Base-by-base conservation (phyloP, 2,797 vertebrate genomes). In the Coregonus suidteri region DNA sequence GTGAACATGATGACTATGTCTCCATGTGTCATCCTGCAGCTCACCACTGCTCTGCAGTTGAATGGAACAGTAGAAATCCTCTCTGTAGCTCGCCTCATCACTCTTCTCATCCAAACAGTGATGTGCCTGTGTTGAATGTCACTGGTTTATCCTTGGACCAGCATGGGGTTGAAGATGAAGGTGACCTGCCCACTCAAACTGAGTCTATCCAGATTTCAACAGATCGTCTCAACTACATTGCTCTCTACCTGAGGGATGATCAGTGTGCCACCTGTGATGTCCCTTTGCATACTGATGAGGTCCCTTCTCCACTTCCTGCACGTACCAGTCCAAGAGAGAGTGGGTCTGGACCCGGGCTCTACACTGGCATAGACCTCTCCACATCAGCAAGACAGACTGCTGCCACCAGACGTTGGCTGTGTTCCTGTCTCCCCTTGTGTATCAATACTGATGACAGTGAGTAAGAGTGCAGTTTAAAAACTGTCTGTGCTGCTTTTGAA, bases 1-100 rank as follows among this genome's bases (percentile, higher is more conserved):
- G 75, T 73, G 93, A 94, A 71, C 90, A 94, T 81, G 93, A 89
- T 62, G 95, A 96, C 69, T 95, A 95, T 14, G 89, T 95, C 81
- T 93, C 95, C 1, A 95, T 95, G 93, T 93, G 90, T 59, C 93
- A 94, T 0, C 35, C 64, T 7, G 84, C 92, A 56, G 90, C 41
- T 13, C 9, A 47, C 9, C 41, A 11, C 41, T 47, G 65, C 30
- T 31, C 30, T 34, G 30, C 11, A 34, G 30, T 35, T 67, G 30
- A 34, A 31, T 14, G 65, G 30, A 34, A 14, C 65, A 67, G 65
- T 15, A 67, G 65, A 67, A 67, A 11, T 5, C 65, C 30, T 67
- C 30, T 67, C 13, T 14, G 65, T 31, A 67, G 65, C 31, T 67
- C 65, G 1, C 65, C 65, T 15, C 4, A 4, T 15, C 65, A 34